These are phyloP conservation scores for Drosophila setifemur DNA, from an alignment of 1,140 invertebrate genomes.

Conservation along the genomic window DNA sequence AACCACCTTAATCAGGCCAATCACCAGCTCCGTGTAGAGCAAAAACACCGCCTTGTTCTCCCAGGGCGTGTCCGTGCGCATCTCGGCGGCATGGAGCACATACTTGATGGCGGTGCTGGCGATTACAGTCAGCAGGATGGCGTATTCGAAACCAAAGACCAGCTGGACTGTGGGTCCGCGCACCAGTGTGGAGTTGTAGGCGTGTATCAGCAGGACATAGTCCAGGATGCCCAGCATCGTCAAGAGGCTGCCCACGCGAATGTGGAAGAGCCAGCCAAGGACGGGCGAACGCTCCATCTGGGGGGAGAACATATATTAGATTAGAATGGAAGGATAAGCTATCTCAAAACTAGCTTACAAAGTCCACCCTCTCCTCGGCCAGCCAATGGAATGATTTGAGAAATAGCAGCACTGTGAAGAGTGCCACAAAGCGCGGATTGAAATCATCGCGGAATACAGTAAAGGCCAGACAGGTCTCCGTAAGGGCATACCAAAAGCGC, in stretches of 20 bases:
- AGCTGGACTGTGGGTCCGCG: conserved; percentile 98
- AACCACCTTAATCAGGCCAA: conserved; percentile 94
- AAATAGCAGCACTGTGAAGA: conserved; percentile 98
- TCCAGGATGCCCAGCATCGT: conserved; percentile 92
- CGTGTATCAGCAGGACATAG: conserved; percentile 95
- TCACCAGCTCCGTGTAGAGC: conserved; percentile 97
- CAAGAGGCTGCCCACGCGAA: conserved; percentile 94
- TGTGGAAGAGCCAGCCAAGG: conserved; percentile 97
- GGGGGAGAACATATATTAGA: not conserved
- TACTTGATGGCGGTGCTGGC: conserved; percentile 98
- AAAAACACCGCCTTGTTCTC: conserved; percentile 99
- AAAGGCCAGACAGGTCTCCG: conserved; percentile 99
- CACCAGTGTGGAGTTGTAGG: conserved; percentile 96
- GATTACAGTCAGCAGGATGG: conserved; percentile 96
- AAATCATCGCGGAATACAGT: conserved; percentile 99
- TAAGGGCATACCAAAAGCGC: conserved; percentile 99
- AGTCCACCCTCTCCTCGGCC: conserved; percentile 99
- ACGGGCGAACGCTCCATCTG: conserved; percentile 99
- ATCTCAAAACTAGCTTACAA: conserved; percentile 94
- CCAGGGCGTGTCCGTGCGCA: conserved; percentile 98
- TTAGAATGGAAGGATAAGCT: not conserved
- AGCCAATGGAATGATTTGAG: conserved; percentile 99
- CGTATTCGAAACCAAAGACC: conserved; percentile 99
- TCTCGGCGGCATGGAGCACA: conserved; percentile 95
- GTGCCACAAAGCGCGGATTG: conserved; percentile 98